Base-by-base conservation (phyloP, 30 jellyfish, hydroid and myxozoan species). In the Cassiopea xamachana region DNA sequence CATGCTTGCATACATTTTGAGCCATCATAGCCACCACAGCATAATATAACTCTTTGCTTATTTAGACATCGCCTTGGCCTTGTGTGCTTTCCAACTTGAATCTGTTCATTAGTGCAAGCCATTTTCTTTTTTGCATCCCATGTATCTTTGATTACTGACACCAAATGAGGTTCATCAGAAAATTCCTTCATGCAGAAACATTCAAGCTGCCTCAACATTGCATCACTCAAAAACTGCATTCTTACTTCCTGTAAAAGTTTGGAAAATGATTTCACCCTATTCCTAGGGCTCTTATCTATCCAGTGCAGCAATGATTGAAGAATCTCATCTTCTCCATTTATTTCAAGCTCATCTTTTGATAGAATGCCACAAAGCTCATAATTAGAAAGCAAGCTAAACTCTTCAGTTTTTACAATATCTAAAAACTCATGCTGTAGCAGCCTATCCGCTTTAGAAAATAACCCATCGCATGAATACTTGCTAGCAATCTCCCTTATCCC, bases 21-120 rank as follows among this genome's bases (percentile, higher is more conserved):
- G 12, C 99, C 99, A 91, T 95, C 97, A 84, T 95, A 95, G 8
- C 99, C 99, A 51, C 99, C 99, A 64, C 96, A 86, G 18, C 97
- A 87, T 74, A 95, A 77, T 17, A 95, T 62, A 2, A 95, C 93
- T 70, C 50, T 77, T n/a, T 95, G 17, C 58, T 87, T 91, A 71
- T 95, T 88, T 60, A 95, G 86, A 73, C 99, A 95, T 59, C 70
- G 81, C 60, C 99, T 72, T 50, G 98, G 98, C 45, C 59, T 69
- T 17, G 74, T 72, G 46, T 92, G 80, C 15, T 79, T 61, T 46
- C 93, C 93, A 80, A 80, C 93, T 71, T 82, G 82, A 49, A 72
- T 86, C 18, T 64, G 47, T 62, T 87, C 93, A 18, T 81, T 88
- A 67, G 77, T 15, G 9, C 64, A 46, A 45, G 47, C 2, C 12